phyloP scores from a whole-genome alignment of 1,140 invertebrate genomes.

The Phymastichus coffea region DNA sequence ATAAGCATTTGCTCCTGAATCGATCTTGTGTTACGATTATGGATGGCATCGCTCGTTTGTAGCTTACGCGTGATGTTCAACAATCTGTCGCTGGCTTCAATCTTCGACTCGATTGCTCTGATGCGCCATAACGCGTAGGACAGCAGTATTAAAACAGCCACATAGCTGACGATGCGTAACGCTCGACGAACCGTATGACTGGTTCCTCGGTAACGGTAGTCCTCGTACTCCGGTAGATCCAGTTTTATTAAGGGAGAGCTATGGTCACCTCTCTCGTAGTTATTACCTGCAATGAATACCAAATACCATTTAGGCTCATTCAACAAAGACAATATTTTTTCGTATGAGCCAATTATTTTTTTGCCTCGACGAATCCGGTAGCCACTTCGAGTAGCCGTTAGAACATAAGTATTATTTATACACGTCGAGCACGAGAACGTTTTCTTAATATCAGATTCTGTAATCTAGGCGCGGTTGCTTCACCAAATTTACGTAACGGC shows the following conservation, averaged over 20 bases:
- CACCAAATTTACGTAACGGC: no score
- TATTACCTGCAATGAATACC: neutral
- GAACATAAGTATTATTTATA: no score
- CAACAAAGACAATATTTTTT: no score
- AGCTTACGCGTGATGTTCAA: no score
- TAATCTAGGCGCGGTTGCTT: no score
- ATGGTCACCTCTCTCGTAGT: neutral
- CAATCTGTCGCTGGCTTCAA: neutral
- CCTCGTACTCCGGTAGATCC: neutral
- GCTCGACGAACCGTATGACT: neutral
- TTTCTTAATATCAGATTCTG: no score
- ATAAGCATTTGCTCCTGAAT: no score
- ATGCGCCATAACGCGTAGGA: conserved; percentile 18
- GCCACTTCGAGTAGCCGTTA: no score
- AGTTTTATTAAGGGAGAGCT: conserved; percentile 1
- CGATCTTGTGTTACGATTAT: neutral
- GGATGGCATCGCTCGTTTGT: neutral
- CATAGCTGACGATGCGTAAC: neutral
- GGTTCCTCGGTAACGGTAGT: neutral
- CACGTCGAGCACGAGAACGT: no score
- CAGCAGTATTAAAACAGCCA: neutral
- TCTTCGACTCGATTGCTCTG: neutral
- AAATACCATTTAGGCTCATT: no score
- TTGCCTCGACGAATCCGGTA: no score
- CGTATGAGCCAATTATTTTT: no score